Evolutionary conservation across 2,113 vertebrate species (phyloP).

Genomic region (Misgurnus anguillicaudatus): DNA sequence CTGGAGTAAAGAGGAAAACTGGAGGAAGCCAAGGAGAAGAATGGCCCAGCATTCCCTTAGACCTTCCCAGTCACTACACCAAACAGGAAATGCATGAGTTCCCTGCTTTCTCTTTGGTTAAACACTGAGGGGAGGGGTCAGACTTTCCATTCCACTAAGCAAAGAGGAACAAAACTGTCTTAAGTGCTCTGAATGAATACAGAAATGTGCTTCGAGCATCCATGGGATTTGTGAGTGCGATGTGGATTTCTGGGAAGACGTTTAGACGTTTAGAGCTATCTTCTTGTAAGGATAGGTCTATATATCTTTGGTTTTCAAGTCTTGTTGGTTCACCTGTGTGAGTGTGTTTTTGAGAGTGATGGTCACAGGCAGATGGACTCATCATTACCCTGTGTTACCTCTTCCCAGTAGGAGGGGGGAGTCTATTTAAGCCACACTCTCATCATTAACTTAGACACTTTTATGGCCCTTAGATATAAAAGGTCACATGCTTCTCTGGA

Average conservation of each 20-base stretch:
- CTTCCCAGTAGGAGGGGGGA: slow-evolving; percentile 19
- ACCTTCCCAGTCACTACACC: slow-evolving; percentile 53
- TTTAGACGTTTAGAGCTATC: neutral
- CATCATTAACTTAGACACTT: slow-evolving; percentile 32
- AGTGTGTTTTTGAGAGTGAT: slow-evolving; percentile 32
- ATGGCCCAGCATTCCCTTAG: slow-evolving; percentile 49
- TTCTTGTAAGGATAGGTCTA: too few relatives aligned
- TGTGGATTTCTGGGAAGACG: neutral
- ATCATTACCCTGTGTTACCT: slow-evolving; percentile 37
- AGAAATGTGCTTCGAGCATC: neutral
- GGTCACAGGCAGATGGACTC: slow-evolving; percentile 29
- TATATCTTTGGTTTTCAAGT: neutral
- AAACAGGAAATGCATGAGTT: slow-evolving; percentile 58
- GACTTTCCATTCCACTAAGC: slow-evolving; percentile 50
- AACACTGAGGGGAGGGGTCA: slow-evolving; percentile 13
- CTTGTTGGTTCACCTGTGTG: slow-evolving; percentile 32
- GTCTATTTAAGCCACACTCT: slow-evolving; percentile 18
- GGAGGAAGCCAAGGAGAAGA: slow-evolving; percentile 43
- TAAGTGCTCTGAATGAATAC: neutral
- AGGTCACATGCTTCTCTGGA: slow-evolving; percentile 32
- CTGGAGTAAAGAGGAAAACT: slow-evolving; percentile 1
- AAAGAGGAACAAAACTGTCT: slow-evolving; percentile 15
- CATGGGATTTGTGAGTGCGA: neutral
- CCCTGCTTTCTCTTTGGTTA: slow-evolving; percentile 27
- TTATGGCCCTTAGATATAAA: slow-evolving; percentile 25